phyloP scores from a whole-genome alignment of 2,113 vertebrate species.

The Heterocephalus glaber region DNA sequence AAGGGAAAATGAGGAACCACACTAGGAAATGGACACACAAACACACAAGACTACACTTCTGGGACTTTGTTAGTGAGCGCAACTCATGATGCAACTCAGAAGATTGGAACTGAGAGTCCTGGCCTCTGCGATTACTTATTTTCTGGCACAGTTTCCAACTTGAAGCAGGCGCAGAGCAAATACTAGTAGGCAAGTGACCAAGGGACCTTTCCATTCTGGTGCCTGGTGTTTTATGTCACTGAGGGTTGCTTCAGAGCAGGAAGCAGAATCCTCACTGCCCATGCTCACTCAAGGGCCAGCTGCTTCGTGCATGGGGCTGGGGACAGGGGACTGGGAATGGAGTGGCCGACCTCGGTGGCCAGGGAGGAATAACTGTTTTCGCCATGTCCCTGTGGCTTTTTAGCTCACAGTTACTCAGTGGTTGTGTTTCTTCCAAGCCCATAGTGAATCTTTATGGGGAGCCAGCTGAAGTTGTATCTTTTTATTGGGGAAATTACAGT shows the following conservation, averaged over 20 bases:
- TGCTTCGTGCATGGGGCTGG: neutral
- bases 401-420: neutral
- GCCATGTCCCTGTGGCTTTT: neutral
- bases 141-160: neutral
- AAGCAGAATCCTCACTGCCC: neutral
- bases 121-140: neutral
- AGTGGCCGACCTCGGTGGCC: rapidly evolving
- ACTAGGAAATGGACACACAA: neutral
- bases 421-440: neutral
- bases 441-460: neutral
- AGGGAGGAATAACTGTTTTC: neutral
- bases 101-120: neutral
- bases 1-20: neutral
- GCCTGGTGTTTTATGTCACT: neutral
- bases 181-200: neutral
- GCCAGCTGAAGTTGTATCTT: neutral
- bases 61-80: neutral
- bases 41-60: neutral
- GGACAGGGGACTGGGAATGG: neutral
- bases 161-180: neutral
- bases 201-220: neutral
- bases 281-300: neutral
- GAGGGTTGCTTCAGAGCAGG: neutral
- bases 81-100: neutral
- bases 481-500: neutral